These are phyloP conservation scores for Struthio camelus DNA, from an alignment of 2,113 vertebrate species.

Conservation along the genomic window DNA sequence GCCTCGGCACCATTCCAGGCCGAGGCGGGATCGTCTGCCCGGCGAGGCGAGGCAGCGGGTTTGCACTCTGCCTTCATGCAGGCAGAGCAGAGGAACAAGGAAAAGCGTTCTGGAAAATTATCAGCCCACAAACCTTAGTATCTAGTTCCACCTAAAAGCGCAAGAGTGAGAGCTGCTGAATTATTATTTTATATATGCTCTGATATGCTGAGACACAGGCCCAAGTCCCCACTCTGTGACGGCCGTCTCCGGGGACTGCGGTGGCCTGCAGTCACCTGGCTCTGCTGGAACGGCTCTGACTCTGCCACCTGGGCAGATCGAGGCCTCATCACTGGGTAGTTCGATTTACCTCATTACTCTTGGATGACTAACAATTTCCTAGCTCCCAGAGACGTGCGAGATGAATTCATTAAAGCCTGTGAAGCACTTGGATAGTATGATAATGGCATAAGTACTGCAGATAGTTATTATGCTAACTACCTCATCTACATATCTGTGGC, in stretches of 20 bases:
- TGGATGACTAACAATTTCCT: conserved; percentile 4
- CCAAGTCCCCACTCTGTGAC: accelerated
- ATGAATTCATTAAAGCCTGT: not conserved
- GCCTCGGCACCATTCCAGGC: not conserved
- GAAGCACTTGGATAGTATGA: not conserved
- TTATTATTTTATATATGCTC: not conserved
- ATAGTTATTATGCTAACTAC: conserved; percentile 25
- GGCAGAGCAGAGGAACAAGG: not conserved
- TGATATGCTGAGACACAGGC: not conserved
- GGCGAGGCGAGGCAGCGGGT: not conserved
- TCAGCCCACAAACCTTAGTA: not conserved
- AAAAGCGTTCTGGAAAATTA: conserved; percentile 8
- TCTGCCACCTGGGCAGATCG: not conserved
- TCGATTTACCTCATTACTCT: not conserved
- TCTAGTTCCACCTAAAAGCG: not conserved
- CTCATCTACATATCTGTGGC: not conserved
- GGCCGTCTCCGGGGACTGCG: not conserved
- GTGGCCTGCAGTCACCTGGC: not conserved
- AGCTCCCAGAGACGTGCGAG: not conserved
- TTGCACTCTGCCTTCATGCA: not conserved
- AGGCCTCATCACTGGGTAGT: not conserved
- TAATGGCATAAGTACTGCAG: conserved; percentile 10
- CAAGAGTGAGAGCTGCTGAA: not conserved
- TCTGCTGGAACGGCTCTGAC: not conserved
- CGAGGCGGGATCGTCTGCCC: not conserved